Evolutionary conservation across 2,797 vertebrate species (phyloP).

Genomic region (Anas capensis): DNA sequence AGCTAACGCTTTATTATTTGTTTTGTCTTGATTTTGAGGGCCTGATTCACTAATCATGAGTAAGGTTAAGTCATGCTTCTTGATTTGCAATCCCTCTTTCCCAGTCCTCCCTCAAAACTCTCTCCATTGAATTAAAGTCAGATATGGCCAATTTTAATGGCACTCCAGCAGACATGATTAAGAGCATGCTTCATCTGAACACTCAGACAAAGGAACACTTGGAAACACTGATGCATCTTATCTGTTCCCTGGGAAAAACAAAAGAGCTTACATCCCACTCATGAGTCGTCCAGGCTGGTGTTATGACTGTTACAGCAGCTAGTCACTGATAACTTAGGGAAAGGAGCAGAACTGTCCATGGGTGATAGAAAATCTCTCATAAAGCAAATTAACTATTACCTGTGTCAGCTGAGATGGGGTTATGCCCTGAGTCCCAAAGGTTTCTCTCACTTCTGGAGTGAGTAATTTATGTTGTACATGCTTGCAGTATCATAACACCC

Average conservation of each 20-base stretch:
- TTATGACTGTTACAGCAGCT: background rate
- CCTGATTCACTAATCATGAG: conserved; percentile 81
- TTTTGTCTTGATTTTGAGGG: conserved; percentile 45
- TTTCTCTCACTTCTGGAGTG: background rate
- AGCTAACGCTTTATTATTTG: conserved; percentile 16
- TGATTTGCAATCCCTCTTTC: conserved; percentile 11
- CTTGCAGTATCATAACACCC: background rate
- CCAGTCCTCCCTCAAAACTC: conserved; percentile 4
- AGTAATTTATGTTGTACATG: background rate
- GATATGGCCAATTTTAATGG: background rate
- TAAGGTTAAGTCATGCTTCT: background rate
- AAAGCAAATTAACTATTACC: background rate
- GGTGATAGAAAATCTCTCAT: background rate
- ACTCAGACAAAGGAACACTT: background rate
- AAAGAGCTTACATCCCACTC: background rate
- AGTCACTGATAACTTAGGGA: background rate
- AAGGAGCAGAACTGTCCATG: background rate
- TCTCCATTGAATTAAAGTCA: background rate
- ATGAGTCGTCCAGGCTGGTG: background rate
- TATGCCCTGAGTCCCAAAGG: background rate
- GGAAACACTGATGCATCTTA: background rate
- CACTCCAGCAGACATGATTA: background rate
- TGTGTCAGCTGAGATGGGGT: background rate
- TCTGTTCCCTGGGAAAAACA: background rate
- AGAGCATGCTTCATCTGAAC: background rate